A percentile compares a stretch with the other conserved stretches of the same genome.
These are phyloP conservation scores for Hycleus phaleratus DNA, from an alignment of 1,140 invertebrate genomes.

Conservation along the genomic window DNA sequence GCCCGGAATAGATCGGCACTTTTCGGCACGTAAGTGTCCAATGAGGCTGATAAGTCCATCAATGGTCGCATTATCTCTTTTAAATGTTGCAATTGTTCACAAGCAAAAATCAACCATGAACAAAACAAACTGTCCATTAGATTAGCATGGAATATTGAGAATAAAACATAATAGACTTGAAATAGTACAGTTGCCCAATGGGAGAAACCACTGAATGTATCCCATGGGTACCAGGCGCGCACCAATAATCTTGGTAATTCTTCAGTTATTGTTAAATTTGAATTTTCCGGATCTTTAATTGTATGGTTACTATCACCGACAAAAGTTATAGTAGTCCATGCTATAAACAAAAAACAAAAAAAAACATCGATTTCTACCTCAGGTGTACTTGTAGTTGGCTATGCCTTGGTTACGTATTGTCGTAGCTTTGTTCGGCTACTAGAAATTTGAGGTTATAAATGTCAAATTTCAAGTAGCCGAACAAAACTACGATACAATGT, in stretches of 20 bases:
- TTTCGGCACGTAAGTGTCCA: conserved; percentile 71
- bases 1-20: conserved; percentile 67
- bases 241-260: conserved; percentile 65
- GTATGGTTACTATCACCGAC: conserved; percentile 63
- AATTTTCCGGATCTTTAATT: conserved; percentile 58
- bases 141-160: conserved; percentile 63
- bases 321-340: conserved; percentile 66
- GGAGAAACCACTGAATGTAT: conserved; percentile 56
- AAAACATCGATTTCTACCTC: not conserved
- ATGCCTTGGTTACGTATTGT: too few species aligned
- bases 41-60: conserved; percentile 71
- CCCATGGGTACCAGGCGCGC: conserved; percentile 67
- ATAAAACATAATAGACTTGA: conserved; percentile 68
- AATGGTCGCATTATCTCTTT: conserved; percentile 78
- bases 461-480: too few species aligned
- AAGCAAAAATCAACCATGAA: conserved; percentile 74
- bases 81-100: conserved; percentile 73
- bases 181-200: conserved; percentile 59
- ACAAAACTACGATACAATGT: too few species aligned
- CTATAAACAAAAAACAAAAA: conserved; percentile 17
- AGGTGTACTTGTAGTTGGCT: too few species aligned
- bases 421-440: too few species aligned
- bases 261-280: conserved; percentile 58
- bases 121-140: conserved; percentile 70
- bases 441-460: too few species aligned